Conservation (phyloP, 2,797 vertebrate species). For the Allobates femoralis region DNA sequence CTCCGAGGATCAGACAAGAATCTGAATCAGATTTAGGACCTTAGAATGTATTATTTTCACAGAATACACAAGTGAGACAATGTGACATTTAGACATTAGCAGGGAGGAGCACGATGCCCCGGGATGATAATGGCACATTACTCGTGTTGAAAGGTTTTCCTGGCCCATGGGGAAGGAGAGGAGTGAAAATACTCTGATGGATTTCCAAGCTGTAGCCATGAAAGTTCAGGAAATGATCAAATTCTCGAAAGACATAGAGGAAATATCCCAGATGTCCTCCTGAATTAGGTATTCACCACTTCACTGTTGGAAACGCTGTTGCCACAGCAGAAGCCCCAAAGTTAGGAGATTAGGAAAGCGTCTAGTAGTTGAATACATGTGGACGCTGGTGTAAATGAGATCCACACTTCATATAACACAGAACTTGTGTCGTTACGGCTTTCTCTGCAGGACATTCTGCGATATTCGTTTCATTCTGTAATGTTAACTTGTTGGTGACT, state of each 20-base stretch:
- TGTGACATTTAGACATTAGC: conserved; percentile 56
- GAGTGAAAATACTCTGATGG: conserved; percentile 53
- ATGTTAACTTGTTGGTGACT: neutral
- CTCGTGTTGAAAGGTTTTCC: conserved; percentile 41
- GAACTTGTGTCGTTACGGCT: neutral
- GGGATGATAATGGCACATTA: conserved; percentile 45
- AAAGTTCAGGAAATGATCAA: conserved; percentile 62
- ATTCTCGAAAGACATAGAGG: conserved; percentile 55
- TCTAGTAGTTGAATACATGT: conserved; percentile 34
- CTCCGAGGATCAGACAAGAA: neutral
- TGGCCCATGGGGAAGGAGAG: conserved; percentile 44
- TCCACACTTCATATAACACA: neutral
- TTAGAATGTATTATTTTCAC: conserved; percentile 35
- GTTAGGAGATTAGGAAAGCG: conserved; percentile 12
- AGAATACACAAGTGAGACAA: conserved; percentile 44
- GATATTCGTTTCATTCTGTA: neutral
- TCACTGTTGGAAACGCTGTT: conserved; percentile 50
- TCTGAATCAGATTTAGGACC: conserved; percentile 30
- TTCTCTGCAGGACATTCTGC: neutral
- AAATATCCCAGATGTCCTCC: conserved; percentile 62
- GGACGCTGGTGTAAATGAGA: conserved; percentile 23
- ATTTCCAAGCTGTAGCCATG: conserved; percentile 56
- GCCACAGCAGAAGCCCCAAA: conserved; percentile 20
- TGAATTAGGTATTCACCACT: conserved; percentile 55
- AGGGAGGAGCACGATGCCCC: conserved; percentile 45